phyloP scores from a whole-genome alignment of 53 echinoderm and acorn worm species.

The Luidia sarsii region DNA sequence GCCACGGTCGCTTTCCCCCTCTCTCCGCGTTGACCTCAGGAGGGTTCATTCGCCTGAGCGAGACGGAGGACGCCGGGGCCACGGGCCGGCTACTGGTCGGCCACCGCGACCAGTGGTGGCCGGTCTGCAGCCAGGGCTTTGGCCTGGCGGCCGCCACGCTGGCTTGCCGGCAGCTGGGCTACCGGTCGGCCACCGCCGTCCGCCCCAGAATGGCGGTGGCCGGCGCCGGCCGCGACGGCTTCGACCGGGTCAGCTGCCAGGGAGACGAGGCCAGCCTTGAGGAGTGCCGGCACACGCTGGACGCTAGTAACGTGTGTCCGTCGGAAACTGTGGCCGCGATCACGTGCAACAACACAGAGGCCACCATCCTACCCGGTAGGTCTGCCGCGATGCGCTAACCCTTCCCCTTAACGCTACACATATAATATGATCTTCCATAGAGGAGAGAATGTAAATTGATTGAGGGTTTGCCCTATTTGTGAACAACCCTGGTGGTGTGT shows the following conservation, averaged over 20 bases:
- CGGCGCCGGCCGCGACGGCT: background rate
- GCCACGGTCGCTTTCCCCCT: too few species aligned
- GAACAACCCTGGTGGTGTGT: too few species aligned
- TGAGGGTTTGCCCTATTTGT: too few species aligned
- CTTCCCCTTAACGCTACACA: background rate
- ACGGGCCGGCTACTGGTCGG: constrained; percentile 13
- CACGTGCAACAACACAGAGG: background rate
- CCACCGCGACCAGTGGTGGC: constrained; percentile 16
- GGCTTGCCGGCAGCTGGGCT: constrained; percentile 37
- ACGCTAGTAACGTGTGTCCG: background rate
- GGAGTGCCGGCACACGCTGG: constrained; percentile 7
- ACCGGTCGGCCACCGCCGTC: background rate
- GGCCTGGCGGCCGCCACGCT: background rate
- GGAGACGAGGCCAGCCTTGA: background rate
- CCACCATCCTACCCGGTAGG: constrained; percentile 28
- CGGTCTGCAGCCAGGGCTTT: constrained; percentile 3
- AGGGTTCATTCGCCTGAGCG: constrained; percentile 2
- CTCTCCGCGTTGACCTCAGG: background rate
- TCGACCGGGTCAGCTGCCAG: background rate
- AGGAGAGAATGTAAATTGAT: background rate
- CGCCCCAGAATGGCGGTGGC: too few species aligned
- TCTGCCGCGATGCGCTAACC: background rate
- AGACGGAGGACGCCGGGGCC: background rate
- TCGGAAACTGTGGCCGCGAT: background rate
- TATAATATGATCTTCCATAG: background rate